Evolutionary conservation across 2,113 vertebrate species (phyloP).

Genomic region (Ciconia boyciana): DNA sequence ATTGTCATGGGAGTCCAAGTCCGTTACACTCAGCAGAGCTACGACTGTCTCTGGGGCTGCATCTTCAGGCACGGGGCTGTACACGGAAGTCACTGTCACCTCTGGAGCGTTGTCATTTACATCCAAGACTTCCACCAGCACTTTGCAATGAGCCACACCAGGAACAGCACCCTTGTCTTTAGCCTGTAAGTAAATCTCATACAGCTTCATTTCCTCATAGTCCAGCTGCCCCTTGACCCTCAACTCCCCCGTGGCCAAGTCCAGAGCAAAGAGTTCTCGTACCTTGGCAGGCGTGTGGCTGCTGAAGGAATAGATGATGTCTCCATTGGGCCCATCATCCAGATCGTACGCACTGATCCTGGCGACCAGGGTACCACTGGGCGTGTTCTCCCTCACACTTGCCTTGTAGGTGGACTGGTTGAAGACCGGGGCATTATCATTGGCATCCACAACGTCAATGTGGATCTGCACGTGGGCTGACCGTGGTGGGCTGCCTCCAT

Average conservation of each 20-base stretch:
- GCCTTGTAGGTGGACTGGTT: conserved; percentile 76
- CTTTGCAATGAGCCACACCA: conserved; percentile 75
- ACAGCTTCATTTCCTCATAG: conserved; percentile 72
- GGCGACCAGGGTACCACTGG: conserved; percentile 59
- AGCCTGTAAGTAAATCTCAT: conserved; percentile 79
- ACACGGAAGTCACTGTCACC: conserved; percentile 76
- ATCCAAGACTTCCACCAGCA: conserved; percentile 76
- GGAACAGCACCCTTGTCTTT: conserved; percentile 74
- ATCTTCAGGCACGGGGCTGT: conserved; percentile 76
- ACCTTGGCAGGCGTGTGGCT: conserved; percentile 72
- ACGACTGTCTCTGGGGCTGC: conserved; percentile 72
- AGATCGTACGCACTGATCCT: conserved; percentile 70
- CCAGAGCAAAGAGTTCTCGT: conserved; percentile 71
- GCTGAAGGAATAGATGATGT: conserved; percentile 76
- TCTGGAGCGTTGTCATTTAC: conserved; percentile 79
- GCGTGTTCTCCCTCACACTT: conserved; percentile 65
- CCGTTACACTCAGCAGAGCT: conserved; percentile 75
- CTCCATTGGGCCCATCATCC: conserved; percentile 81
- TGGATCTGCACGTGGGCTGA: conserved; percentile 69
- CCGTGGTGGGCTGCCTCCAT: conserved; percentile 71
- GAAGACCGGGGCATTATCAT: conserved; percentile 75
- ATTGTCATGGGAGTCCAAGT: conserved; percentile 75
- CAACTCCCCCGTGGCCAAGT: conserved; percentile 69
- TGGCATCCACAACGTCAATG: conserved; percentile 72
- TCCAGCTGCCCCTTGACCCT: conserved; percentile 74